Percentiles rank a stretch among this genome's conserved stretches.
phyloP scores from a whole-genome alignment of 2,113 vertebrate species.

The Circaetus gallicus region DNA sequence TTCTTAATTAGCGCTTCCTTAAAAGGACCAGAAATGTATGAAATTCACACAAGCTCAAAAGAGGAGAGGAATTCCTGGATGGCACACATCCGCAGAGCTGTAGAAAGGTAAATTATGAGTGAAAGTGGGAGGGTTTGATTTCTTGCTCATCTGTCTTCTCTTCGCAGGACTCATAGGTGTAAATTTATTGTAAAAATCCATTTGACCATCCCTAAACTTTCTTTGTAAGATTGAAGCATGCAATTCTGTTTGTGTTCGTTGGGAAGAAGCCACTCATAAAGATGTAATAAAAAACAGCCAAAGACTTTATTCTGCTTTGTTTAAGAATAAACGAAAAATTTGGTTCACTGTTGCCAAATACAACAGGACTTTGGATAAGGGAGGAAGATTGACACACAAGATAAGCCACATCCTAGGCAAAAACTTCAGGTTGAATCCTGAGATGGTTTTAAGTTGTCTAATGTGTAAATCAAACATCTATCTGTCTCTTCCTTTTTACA shows the following conservation, averaged over 20 bases:
- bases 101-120: constrained; percentile 80
- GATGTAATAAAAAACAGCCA: background rate
- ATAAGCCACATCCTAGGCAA: background rate
- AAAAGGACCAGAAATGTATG: constrained; percentile 94
- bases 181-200: background rate
- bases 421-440: background rate
- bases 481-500: constrained; percentile 28
- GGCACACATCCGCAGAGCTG: constrained; percentile 86
- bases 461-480: background rate
- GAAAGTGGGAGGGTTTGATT: background rate
- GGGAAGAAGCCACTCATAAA: background rate
- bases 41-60: constrained; percentile 90
- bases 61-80: constrained; percentile 96
- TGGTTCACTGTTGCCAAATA: background rate
- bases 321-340: background rate
- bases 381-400: background rate
- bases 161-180: background rate
- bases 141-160: background rate
- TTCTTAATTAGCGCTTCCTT: constrained; percentile 94
- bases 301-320: background rate
- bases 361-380: background rate
- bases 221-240: background rate
- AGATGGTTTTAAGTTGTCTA: background rate
- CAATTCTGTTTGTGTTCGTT: background rate
- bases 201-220: background rate